Evolutionary conservation across 92 coral and sea anemone genomes (phyloP).

Genomic region (Scolanthus callimorphus): DNA sequence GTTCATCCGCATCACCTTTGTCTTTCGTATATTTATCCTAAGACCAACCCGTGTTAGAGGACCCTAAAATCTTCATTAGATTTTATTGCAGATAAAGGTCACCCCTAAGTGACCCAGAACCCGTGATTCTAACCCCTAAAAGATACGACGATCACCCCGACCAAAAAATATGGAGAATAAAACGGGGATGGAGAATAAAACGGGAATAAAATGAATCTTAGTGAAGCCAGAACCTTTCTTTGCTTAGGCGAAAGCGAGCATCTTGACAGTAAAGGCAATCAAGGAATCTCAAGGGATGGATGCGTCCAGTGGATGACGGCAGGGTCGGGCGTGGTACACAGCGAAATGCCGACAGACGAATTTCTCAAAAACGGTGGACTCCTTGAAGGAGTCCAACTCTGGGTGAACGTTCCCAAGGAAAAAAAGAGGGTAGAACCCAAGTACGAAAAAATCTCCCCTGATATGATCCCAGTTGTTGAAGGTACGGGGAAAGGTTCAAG

Average conservation of each 20-base stretch:
- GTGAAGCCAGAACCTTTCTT: no score
- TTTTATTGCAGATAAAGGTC: no score
- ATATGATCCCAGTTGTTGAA: conserved; percentile 80
- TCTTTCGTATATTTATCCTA: no score
- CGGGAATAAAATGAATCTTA: no score
- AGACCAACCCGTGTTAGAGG: no score
- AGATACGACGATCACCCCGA: no score
- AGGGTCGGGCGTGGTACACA: conserved; percentile 97
- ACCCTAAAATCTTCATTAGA: no score
- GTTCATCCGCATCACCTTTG: no score
- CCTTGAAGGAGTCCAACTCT: conserved; percentile 94
- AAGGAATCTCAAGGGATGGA: conserved; percentile 73
- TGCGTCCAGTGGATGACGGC: conserved; percentile 99
- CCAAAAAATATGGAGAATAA: no score
- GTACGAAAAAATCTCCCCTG: conserved; percentile 92
- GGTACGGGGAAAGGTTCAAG: conserved; percentile 78
- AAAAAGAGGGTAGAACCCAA: conserved; percentile 86
- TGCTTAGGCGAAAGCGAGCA: conserved; percentile 75
- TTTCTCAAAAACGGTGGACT: conserved; percentile 78
- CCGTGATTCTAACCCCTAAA: no score
- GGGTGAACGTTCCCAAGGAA: conserved; percentile 92
- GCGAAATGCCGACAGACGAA: conserved; percentile 96
- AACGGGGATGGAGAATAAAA: no score
- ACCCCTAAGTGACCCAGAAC: no score
- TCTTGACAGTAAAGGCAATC: conserved; percentile 94